Percentiles rank a stretch among this genome's conserved stretches.
These are phyloP conservation scores for Andrena bucephala DNA, from an alignment of 2,888 invertebrate species.

Conservation along the genomic window DNA sequence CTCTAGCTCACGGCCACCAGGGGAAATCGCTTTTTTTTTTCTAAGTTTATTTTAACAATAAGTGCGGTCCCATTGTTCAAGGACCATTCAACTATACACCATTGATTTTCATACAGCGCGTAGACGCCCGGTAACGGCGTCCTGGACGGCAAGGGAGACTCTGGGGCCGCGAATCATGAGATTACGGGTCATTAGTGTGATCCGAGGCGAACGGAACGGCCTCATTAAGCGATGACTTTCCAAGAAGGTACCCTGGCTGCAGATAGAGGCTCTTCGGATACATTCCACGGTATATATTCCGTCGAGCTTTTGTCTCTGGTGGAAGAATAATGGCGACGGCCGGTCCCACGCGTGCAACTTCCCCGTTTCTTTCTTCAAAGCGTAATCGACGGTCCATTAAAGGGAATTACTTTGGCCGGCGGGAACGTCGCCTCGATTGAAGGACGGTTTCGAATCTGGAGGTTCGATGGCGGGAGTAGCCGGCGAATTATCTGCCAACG, in stretches of 20 bases:
- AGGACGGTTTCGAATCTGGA: background rate
- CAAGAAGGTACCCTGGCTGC: background rate
- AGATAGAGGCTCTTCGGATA: background rate
- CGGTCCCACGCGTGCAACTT: background rate
- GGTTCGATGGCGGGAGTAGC: background rate
- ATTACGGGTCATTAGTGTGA: conserved; percentile 10
- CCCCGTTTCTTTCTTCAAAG: background rate
- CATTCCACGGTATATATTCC: background rate
- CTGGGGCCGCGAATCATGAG: background rate
- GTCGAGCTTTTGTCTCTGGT: background rate
- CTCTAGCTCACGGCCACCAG: background rate
- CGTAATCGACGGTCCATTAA: conserved; percentile 2
- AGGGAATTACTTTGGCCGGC: background rate
- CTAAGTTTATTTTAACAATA: background rate
- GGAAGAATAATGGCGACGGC: background rate
- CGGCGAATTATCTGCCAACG: background rate
- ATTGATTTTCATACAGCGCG: too few relatives aligned
- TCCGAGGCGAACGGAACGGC: background rate
- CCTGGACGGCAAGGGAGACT: background rate
- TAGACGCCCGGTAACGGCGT: too few relatives aligned
- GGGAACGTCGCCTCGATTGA: background rate
- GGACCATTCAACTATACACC: background rate
- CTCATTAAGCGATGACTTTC: conserved; percentile 1
- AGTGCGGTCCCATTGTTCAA: background rate
- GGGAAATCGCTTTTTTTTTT: background rate